Percentiles rank a stretch among this genome's conserved stretches.
phyloP scores from a whole-genome alignment of 2,797 vertebrate species.

The Carcharodon carcharias region DNA sequence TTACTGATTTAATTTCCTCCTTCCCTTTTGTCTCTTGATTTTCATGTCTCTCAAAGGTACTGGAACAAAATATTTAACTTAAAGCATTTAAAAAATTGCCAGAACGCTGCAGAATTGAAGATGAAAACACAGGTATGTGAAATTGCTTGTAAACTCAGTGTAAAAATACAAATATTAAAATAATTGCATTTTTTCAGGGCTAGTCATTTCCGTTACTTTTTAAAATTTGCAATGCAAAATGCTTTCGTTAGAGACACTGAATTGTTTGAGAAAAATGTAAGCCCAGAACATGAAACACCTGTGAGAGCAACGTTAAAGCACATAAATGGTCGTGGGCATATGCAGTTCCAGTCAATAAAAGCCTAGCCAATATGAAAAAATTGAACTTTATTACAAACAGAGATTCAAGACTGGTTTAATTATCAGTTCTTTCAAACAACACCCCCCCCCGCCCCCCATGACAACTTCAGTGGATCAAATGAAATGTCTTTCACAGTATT shows the following conservation, averaged over 20 bases:
- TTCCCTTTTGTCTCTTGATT: too few species aligned
- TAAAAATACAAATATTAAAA: too few species aligned
- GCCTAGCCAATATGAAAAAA: too few species aligned
- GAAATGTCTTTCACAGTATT: neutral
- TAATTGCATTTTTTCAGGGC: neutral
- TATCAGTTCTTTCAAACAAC: too few species aligned
- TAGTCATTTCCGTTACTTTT: neutral
- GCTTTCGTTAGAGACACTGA: neutral
- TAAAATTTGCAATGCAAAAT: neutral
- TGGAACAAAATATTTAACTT: too few species aligned
- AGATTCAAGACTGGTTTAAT: too few species aligned
- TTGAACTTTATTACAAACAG: too few species aligned
- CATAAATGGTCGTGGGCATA: neutral
- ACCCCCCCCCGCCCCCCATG: too few species aligned
- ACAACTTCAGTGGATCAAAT: neutral
- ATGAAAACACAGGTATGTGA: neutral
- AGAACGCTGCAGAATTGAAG: neutral
- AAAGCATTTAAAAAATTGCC: neutral
- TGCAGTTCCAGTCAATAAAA: neutral
- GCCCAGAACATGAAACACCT: neutral
- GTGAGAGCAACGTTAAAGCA: too few species aligned
- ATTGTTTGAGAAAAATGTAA: neutral
- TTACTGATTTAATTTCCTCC: too few species aligned
- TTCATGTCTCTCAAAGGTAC: too few species aligned
- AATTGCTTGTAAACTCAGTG: neutral